Evolutionary conservation across 92 coral and sea anemone species (phyloP), one percentile per base, ranked within the genome.

Genomic region (Palythoa grandiflora): DNA sequence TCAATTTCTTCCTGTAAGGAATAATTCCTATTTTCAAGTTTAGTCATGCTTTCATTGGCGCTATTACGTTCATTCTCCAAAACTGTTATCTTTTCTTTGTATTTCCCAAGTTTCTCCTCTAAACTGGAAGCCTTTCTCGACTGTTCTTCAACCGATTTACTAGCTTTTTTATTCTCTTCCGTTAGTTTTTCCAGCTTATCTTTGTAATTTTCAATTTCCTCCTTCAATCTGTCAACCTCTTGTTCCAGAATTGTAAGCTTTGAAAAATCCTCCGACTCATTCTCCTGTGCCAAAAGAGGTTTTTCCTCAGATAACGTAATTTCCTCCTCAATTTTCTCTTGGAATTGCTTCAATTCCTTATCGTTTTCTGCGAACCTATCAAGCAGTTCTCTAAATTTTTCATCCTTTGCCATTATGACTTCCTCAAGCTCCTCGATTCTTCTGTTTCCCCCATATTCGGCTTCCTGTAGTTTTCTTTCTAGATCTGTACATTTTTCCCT

Each of bases 11-110:
- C 85, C 74, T 92, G 88, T 60, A 91, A 80, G 19, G 57, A 47
- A 50, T 83, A 71, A 51, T 94, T 73, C 71, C 88, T 93, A 53
- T 37, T 91, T 90, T 93, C 88, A 9, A 95, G 88, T 68, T 89
- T 92, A 68, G 57, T 74, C 17, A 60, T 57, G 5, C 40, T 38
- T 59, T 81, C 76, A 4, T 87, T 73, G 50, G 38, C 59, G 39
- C 28, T 37, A n/a, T 20, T 60, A 38, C 68, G 55, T 48, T 68
- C 90, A 54, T 72, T 78, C 60, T 91, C 84, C 77, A 75, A 73
- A 40, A 61, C 79, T 3, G 83, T 73, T 48, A 83, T 20, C 54
- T 53, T 87, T 80, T 77, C 83, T 71, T 84, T 75, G 93, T 21
- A 87, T 35, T 78, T 87, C 19, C 47, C 57, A 66, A 81, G 59